phyloP scores from a whole-genome alignment of 2,797 vertebrate genomes.

The Monodelphis domestica region DNA sequence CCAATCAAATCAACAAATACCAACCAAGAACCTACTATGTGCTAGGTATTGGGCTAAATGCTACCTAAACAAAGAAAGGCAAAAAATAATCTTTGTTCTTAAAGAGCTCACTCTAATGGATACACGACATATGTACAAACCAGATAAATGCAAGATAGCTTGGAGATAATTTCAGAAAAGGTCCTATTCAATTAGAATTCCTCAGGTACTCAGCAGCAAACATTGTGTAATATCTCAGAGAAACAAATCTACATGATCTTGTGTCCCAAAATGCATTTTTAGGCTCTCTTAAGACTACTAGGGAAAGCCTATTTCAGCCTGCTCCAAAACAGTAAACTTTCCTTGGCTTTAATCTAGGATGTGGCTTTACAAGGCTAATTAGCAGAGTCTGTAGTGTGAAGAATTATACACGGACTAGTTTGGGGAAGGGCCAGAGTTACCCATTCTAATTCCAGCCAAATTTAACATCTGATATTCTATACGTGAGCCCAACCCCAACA shows the following conservation, averaged over 20 bases:
- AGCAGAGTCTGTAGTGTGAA: not conserved
- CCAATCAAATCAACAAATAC: not conserved
- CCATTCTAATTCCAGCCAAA: not conserved
- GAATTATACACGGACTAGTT: not conserved
- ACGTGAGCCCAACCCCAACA: not conserved
- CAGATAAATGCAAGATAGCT: not conserved
- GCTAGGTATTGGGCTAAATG: not conserved
- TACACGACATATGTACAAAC: not conserved
- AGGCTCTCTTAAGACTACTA: not conserved
- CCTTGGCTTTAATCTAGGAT: not conserved
- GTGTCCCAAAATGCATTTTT: slow-evolving; percentile 14
- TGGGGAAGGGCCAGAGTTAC: slow-evolving; percentile 1
- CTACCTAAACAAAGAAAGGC: not conserved
- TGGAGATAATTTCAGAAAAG: not conserved
- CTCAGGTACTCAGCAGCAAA: not conserved
- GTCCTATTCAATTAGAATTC: slow-evolving; percentile 18
- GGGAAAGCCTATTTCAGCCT: not conserved
- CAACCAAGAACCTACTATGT: not conserved
- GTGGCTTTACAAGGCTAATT: slow-evolving; percentile 11
- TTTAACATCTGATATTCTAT: slow-evolving; percentile 14
- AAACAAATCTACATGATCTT: slow-evolving; percentile 6
- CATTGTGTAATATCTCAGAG: slow-evolving; percentile 21
- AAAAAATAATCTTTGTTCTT: not conserved
- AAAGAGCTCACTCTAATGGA: not conserved
- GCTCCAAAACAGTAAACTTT: not conserved